phyloP scores from a whole-genome alignment of 2,113 vertebrate genomes.

The Butorides virescens region DNA sequence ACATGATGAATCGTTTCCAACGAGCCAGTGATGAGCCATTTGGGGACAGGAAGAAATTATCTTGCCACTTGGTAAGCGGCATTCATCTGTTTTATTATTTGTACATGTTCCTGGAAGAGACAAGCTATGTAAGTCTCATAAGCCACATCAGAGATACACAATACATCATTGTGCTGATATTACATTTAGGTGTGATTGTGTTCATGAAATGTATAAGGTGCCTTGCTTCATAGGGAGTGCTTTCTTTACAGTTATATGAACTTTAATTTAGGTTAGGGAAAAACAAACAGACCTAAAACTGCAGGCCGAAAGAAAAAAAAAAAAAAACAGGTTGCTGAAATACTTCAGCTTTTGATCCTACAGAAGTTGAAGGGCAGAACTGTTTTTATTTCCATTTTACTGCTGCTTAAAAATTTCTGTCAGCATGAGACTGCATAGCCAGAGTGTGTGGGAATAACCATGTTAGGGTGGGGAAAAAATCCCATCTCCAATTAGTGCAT shows the following conservation, averaged over 20 bases:
- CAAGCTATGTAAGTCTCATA: neutral
- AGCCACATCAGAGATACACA: neutral
- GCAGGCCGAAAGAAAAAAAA: neutral
- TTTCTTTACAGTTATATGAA: neutral
- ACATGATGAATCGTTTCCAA: conserved; percentile 15
- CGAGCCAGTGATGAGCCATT: conserved; percentile 79
- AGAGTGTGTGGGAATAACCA: neutral
- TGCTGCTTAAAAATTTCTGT: neutral
- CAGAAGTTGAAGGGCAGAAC: neutral
- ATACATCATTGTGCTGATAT: neutral
- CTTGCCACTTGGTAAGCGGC: conserved; percentile 74
- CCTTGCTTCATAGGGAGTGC: neutral
- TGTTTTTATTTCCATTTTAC: neutral
- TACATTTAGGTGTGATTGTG: neutral
- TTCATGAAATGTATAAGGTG: neutral
- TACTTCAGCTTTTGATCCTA: neutral
- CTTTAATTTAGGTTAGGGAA: neutral
- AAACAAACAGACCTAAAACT: neutral
- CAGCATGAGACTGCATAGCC: neutral
- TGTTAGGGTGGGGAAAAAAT: neutral
- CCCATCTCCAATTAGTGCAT: neutral
- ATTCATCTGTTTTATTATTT: conserved; percentile 82
- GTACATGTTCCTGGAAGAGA: conserved; percentile 83
- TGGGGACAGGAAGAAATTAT: conserved; percentile 71
- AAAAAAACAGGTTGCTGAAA: neutral